A percentile compares a stretch with the other conserved stretches of the same genome.
phyloP scores from a whole-genome alignment of 35 echinoderm and acorn worm genomes.

The Eucidaris tribuloides region DNA sequence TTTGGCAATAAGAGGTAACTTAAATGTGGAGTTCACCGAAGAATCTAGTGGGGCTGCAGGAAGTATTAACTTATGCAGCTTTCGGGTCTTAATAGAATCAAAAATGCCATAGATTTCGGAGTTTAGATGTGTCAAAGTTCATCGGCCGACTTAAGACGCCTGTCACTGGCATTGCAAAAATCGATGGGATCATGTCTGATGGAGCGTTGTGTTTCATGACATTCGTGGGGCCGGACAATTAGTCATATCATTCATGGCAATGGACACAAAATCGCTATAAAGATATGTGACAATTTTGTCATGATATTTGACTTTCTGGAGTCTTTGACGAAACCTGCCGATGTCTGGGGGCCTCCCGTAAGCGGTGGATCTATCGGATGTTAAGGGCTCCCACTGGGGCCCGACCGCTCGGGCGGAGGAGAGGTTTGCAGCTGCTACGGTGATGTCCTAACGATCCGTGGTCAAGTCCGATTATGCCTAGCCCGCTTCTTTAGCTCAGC shows the following conservation, averaged over 20 bases:
- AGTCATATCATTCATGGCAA: not conserved
- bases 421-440: constrained; percentile 16
- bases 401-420: not conserved
- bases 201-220: constrained; percentile 17
- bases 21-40: no score
- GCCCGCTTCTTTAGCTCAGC: not conserved
- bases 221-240: not conserved
- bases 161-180: not conserved
- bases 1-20: no score
- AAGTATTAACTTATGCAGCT: constrained; percentile 21
- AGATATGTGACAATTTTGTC: constrained; percentile 3
- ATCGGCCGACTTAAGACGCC: not conserved
- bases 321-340: not conserved
- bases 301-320: not conserved
- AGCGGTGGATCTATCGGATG: not conserved
- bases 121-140: constrained; percentile 19
- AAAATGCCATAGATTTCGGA: not conserved
- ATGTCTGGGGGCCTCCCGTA: not conserved
- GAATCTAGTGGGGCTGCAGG: constrained; percentile 5
- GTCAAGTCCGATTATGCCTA: not conserved
- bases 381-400: not conserved
- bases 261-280: not conserved
- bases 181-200: constrained; percentile 7
- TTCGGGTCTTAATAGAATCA: not conserved
- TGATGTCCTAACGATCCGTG: constrained; percentile 10